Base-by-base conservation (phyloP, 1,140 invertebrate genomes). In the Anagrus nilaparvatae region DNA sequence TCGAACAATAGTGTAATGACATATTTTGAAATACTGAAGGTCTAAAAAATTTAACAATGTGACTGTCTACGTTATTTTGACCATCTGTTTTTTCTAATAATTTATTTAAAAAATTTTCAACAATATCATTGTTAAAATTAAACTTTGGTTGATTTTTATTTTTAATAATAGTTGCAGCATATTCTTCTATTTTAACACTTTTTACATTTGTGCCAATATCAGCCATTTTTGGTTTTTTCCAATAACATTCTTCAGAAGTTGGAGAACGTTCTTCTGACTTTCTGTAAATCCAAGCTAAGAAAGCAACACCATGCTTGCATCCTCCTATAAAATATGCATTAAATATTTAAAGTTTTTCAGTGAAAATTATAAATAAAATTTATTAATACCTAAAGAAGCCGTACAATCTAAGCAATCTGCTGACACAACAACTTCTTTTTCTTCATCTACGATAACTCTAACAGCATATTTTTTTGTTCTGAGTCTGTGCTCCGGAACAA, bases 401-500 rank as follows among this genome's bases (percentile, higher is more conserved):
- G 53, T 44, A 46, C 55, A 55, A 28, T 55, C 51, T 18, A 51
- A 8, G 33, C 55, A 58, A 14, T 24, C 24, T 27, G 40, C 21
- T 13, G 38, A 19, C 10, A 43, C 8, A 25, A 52, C 44, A 21
- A 30, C 27, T 40, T 54, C 48, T 4, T 48, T 39, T 29, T 32
- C 40, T 43, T 53, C 50, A 45, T 55, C 40, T 12, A 51, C 41
- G 34, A 32, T 42, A 17, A 48, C n/a, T 41, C 38, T 47, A 9
- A 55, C 46, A 9, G 28, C 42, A 34, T 50, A 55, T 24, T 30
- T 27, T 44, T 51, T 53, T 13, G 17, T 41, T 16, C 34, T 29
- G 9, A 67, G 54, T 54, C 53, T 60, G 44, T 66, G 59, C 43
- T 67, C 60, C 20, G 61, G 59, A 24, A 50, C 55, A 16, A 64